Conservation (phyloP, 2,888 invertebrate genomes). For the Plemyria rubiginata region DNA sequence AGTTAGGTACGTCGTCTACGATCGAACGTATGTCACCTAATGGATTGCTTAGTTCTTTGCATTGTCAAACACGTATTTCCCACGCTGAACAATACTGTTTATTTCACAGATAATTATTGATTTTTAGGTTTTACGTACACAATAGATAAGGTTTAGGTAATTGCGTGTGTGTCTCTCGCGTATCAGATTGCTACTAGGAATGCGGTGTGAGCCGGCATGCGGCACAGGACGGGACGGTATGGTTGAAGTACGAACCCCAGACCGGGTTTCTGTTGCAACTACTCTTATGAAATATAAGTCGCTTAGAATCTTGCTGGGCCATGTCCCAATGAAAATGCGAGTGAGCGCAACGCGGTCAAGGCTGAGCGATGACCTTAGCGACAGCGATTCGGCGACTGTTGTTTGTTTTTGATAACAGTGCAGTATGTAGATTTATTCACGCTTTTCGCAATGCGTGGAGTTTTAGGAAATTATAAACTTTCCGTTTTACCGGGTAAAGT, state of each 20-base stretch:
- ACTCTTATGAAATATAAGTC: slow-evolving; percentile 77
- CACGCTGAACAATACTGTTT: slow-evolving; percentile 2
- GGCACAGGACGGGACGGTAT: slow-evolving; percentile 26
- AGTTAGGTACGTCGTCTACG: slow-evolving; percentile 11
- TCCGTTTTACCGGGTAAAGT: background rate
- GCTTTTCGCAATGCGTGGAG: slow-evolving; percentile 8
- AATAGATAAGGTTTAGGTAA: slow-evolving; percentile 10
- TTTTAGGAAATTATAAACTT: slow-evolving; percentile 7
- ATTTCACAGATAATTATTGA: slow-evolving; percentile 3
- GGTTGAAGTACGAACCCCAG: slow-evolving; percentile 16
- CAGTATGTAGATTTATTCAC: slow-evolving; percentile 4
- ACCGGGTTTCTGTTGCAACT: slow-evolving; percentile 55
- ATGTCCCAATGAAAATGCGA: slow-evolving; percentile 68
- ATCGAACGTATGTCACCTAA: slow-evolving; percentile 10
- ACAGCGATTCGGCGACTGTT: slow-evolving; percentile 36
- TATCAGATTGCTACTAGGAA: slow-evolving; percentile 49
- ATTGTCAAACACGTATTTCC: slow-evolving; percentile 17
- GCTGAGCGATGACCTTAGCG: slow-evolving; percentile 69
- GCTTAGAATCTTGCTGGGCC: slow-evolving; percentile 76
- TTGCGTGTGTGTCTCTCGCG: slow-evolving; percentile 54
- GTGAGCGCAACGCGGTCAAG: slow-evolving; percentile 81
- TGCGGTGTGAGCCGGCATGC: slow-evolving; percentile 33
- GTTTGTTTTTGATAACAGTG: slow-evolving; percentile 46
- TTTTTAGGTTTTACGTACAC: slow-evolving; percentile 9
- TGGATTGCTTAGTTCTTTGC: slow-evolving; percentile 25